Evolutionary conservation across 2,113 vertebrate genomes (phyloP), one percentile per base, ranked within the genome.

Genomic region (Perca schrenkii): DNA sequence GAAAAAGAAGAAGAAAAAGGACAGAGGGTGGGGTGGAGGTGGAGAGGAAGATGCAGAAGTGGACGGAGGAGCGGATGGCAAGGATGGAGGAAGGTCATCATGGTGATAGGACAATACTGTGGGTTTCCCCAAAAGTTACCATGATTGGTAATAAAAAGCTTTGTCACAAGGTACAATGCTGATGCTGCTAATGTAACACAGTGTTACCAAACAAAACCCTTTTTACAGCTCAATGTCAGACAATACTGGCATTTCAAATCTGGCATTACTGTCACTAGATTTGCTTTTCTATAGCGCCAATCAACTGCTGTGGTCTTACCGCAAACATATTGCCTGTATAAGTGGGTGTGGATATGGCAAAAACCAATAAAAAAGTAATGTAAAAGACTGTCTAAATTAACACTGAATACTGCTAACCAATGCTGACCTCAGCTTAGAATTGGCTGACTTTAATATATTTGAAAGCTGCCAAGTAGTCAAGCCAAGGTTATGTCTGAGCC

Each of bases 381-480:
- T 85, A 82, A 69, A 84, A 67, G 76, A 70, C 8, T 64, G 46
- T 76, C 49, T 77, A 22, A 71, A 80, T 58, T 50, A 71, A 68
- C 74, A 36, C 54, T 85, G 65, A 79, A 80, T 46, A 50, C 86
- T 79, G 71, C 80, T n/a, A 40, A 76, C 62, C 56, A 57, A 7
- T 22, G 76, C 83, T 69, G 83, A 84, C 65, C 70, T 80, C 64
- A 56, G 57, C 74, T 77, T 53, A 28, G 61, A 77, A 31, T 64
- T 70, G 28, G 49, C 76, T 77, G 58, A 57, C 71, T 80, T 83
- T 75, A 49, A 75, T 25, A 58, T 82, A 53, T 90, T n/a, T 82
- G 21, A 84, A 80, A 21, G 85, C 63, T 83, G 86, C 89, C 87
- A 89, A 88, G 79, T 31, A 75, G 68, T 65, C 36, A 80, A 84